Evolutionary conservation across 2,888 invertebrate species (phyloP).

Genomic region (Chironomus riparius): DNA sequence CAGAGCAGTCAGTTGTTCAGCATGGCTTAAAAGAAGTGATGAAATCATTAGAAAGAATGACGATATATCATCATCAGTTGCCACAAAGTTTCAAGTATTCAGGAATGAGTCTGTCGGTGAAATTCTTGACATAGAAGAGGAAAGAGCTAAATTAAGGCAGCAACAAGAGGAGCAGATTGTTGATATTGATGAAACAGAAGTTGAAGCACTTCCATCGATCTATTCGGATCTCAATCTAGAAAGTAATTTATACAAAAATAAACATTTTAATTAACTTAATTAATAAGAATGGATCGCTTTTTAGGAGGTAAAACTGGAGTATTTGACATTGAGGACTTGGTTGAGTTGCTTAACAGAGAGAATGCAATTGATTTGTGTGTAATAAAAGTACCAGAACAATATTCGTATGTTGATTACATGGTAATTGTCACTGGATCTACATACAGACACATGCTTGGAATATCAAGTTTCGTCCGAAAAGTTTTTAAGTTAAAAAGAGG

Average conservation of each 20-base stretch:
- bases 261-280: conserved; percentile 13
- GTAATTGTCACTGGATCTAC: conserved; percentile 69
- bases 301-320: conserved; percentile 76
- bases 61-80: conserved; percentile 44
- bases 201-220: conserved; percentile 41
- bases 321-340: conserved; percentile 78
- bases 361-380: conserved; percentile 75
- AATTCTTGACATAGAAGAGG: conserved; percentile 66
- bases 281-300: conserved; percentile 7
- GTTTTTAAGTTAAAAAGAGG: conserved; percentile 64
- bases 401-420: conserved; percentile 76
- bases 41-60: conserved; percentile 33
- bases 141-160: conserved; percentile 36
- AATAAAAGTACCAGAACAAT: conserved; percentile 59
- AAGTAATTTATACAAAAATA: conserved; percentile 41
- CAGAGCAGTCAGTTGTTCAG: background rate
- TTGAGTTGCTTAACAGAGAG: conserved; percentile 64
- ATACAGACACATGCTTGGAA: conserved; percentile 60
- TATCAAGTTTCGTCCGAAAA: conserved; percentile 65
- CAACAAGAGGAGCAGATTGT: conserved; percentile 31
- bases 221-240: conserved; percentile 43
- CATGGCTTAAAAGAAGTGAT: background rate
- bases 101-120: conserved; percentile 58
- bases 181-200: conserved; percentile 36
- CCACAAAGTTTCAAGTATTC: conserved; percentile 59